These are phyloP conservation scores for Tachina lurida DNA, from an alignment of 2,888 invertebrate species.

Conservation along the genomic window DNA sequence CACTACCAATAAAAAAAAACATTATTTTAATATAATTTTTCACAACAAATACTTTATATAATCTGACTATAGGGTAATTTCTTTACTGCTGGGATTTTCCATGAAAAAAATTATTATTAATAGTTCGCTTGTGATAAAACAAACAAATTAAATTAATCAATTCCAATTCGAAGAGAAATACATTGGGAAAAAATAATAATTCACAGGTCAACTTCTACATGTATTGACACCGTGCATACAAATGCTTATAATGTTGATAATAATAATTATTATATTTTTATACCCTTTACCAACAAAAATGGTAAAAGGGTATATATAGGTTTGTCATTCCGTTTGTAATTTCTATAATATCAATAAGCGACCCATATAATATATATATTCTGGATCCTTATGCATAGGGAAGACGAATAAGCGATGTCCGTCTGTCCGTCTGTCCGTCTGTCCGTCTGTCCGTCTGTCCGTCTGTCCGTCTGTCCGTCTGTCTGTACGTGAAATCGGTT, in stretches of 20 bases:
- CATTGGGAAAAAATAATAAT: background rate
- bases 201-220: constrained; percentile 20
- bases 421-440: too few species aligned
- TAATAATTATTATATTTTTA: too few species aligned
- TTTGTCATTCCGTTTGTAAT: too few species aligned
- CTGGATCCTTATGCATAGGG: too few species aligned
- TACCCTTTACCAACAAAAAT: too few species aligned
- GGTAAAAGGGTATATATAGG: too few species aligned
- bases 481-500: too few species aligned
- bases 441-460: too few species aligned
- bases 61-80: constrained; percentile 3
- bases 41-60: background rate
- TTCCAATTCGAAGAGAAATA: background rate
- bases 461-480: too few species aligned
- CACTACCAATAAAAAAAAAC: constrained; percentile 26
- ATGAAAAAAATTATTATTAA: background rate
- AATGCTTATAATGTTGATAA: constrained; percentile 4
- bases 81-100: background rate
- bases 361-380: too few species aligned
- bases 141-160: background rate
- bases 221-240: background rate
- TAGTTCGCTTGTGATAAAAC: background rate
- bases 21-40: constrained; percentile 3
- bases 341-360: too few species aligned
- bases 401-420: too few species aligned